Conservation (phyloP, 1,140 invertebrate genomes). For the Ceratosolen fusciceps region DNA sequence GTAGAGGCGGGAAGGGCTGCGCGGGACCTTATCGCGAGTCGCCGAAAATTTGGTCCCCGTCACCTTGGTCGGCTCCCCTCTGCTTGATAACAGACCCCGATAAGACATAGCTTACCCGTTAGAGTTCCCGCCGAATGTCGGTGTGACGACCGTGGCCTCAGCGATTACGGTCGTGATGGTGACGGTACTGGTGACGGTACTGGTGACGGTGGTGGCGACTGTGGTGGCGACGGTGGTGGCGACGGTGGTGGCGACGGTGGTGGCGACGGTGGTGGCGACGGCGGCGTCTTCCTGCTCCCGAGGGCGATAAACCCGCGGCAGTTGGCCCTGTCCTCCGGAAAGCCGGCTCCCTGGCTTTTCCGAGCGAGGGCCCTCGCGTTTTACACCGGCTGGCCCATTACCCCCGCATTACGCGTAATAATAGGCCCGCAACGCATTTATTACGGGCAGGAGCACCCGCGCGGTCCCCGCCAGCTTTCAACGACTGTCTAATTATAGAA, state of each 20-base stretch:
- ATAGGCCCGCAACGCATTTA: conserved; percentile 56
- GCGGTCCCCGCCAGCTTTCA: conserved; percentile 50
- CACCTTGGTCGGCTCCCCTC: too few species aligned
- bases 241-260: conserved; percentile 28
- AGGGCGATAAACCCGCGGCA: conserved; percentile 33
- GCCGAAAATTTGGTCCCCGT: too few species aligned
- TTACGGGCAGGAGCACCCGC: conserved; percentile 56
- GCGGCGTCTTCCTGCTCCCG: neutral
- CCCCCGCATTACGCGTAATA: conserved; percentile 63
- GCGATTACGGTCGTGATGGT: too few species aligned
- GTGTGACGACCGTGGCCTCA: too few species aligned
- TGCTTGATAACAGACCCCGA: too few species aligned
- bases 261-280: neutral
- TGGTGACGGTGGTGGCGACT: too few species aligned
- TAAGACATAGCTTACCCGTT: too few species aligned
- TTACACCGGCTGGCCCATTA: conserved; percentile 46
- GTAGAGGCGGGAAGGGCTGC: too few species aligned
- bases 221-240: neutral
- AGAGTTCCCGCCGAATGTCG: too few species aligned
- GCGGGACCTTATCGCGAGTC: too few species aligned
- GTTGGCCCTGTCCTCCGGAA: neutral
- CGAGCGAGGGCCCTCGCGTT: neutral
- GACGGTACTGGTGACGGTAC: too few species aligned
- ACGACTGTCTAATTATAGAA: conserved; percentile 60
- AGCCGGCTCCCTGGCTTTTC: conserved; percentile 1